Conservation (phyloP, 2,888 invertebrate species). For the Cerceris ruficornis region DNA sequence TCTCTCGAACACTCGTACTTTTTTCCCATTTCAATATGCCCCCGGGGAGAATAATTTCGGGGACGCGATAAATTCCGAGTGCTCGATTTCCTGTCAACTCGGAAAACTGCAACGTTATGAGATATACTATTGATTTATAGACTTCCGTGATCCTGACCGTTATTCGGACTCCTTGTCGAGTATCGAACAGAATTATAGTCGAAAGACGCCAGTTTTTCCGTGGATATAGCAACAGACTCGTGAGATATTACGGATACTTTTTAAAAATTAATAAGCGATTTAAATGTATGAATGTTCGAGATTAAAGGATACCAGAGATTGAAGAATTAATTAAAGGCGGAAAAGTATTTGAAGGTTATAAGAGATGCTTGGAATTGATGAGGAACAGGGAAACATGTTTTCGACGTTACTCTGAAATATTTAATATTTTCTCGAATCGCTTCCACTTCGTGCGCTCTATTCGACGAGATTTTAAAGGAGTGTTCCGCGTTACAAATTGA, state of each 20-base stretch:
- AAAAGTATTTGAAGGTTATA: not conserved
- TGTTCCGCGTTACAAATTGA: constrained; percentile 1
- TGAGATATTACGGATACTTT: too few relatives aligned
- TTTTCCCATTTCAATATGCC: not conserved
- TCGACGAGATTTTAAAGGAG: constrained; percentile 25
- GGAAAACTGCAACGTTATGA: too few relatives aligned
- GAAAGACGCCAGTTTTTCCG: too few relatives aligned
- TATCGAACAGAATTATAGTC: not conserved
- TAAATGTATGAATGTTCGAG: not conserved
- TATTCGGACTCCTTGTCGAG: not conserved
- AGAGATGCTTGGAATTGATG: not conserved
- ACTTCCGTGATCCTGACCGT: too few relatives aligned
- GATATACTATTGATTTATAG: too few relatives aligned
- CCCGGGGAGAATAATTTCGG: not conserved
- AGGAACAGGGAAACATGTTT: not conserved
- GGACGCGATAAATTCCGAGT: not conserved
- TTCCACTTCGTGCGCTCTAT: not conserved
- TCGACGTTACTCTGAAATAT: constrained; percentile 6
- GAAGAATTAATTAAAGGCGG: not conserved
- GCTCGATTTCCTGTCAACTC: too few relatives aligned
- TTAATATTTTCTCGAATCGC: constrained; percentile 15
- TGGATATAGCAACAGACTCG: too few relatives aligned
- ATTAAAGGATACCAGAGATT: not conserved
- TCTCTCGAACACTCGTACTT: constrained; percentile 1
- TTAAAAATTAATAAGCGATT: too few relatives aligned